A percentile compares a stretch with the other conserved stretches of the same genome.
phyloP scores from a whole-genome alignment of 2,113 vertebrate species.

The Pluvianellus socialis region DNA sequence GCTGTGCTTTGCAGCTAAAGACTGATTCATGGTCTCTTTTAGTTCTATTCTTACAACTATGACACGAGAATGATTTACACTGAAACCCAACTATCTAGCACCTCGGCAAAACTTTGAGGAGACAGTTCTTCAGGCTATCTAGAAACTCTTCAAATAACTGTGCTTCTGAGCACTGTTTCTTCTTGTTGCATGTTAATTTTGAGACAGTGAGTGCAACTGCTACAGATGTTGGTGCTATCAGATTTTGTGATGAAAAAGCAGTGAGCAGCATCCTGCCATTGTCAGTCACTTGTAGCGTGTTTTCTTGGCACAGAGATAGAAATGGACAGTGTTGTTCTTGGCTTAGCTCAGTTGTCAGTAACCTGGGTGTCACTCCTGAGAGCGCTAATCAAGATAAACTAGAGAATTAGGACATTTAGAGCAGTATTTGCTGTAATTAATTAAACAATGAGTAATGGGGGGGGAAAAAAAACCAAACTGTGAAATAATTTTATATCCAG shows the following conservation, averaged over 20 bases:
- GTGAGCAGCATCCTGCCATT: fast-evolving
- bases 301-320: background rate
- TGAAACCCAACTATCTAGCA: background rate
- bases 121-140: background rate
- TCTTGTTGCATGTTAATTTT: background rate
- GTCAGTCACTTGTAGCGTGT: background rate
- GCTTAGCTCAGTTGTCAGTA: background rate
- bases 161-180: background rate
- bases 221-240: background rate
- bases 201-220: background rate
- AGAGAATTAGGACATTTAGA: background rate
- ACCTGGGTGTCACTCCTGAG: background rate
- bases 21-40: background rate
- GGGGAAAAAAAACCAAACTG: background rate
- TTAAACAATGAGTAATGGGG: background rate
- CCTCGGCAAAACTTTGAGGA: background rate
- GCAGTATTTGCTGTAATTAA: background rate
- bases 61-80: background rate
- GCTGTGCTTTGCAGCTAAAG: background rate
- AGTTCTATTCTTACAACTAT: background rate
- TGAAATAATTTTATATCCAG: background rate
- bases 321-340: background rate
- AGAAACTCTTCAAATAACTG: background rate
- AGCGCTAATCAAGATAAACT: background rate
- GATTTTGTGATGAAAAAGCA: background rate